Base-by-base conservation (phyloP, 2,888 invertebrate species). In the Pachycephus smyrnensis region DNA sequence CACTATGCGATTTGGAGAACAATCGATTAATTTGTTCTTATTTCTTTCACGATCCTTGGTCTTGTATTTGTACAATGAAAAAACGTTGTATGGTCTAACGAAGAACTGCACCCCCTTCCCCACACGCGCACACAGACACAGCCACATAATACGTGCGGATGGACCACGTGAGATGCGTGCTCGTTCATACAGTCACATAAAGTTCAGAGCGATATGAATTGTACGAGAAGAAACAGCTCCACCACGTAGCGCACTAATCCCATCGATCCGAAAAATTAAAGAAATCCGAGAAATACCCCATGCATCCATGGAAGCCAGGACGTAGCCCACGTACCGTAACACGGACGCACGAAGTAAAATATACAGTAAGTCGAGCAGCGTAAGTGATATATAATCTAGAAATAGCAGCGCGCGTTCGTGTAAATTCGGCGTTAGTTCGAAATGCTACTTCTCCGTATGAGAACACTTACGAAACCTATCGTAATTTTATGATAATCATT, bases 311-410 rank as follows among this genome's bases (percentile, higher is more conserved):
- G 23, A 69, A 30, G 11, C 12, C 69, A 69, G 40, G 6, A 69
- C 69, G 31, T 23, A 30, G 30, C 30, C 4, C 69, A 11, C 69
- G 32, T 32, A 69, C 11, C 12, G 69, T 11, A 30, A 69, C 69
- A 30, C 30, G 32, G 12, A 69, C 30, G 69, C 32, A 40, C n/a
- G 40, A 36, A 75, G 55, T 77, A 75, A 75, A 40, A 80, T 79
- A 86, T 88, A 89, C 88, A 88, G 83, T 89, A 89, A 90, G 87
- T 88, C 86, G 87, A 89, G 85, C 87, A 88, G 86, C 88, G 86
- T 90, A 90, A 89, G 90, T 90, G 90, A 90, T 89, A 89, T 90
- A 89, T 90, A 90, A 89, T 89, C 89, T 90, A 89, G 89, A 89
- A 82, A 88, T 89, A 90, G 40, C 86, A 88, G 83, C 84, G 87